Evolutionary conservation across 37 sponge, comb jelly and placozoan species (phyloP), one percentile per base, ranked within the genome.

Genomic region (Oscarella lobularis): DNA sequence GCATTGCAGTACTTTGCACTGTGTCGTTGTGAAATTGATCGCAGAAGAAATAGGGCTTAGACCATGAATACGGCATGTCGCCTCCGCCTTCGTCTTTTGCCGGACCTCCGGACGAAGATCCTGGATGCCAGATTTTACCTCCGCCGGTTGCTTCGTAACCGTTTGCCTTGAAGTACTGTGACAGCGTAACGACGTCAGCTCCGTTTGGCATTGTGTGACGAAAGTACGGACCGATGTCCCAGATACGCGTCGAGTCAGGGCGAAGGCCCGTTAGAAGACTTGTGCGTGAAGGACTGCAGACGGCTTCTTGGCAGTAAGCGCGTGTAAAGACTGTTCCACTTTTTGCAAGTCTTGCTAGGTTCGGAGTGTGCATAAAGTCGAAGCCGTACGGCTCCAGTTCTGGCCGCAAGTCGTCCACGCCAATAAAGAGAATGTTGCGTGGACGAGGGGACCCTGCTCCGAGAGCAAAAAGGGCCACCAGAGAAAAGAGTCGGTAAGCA

Each of bases 291-390:
- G 60, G 60, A 20, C 60, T 48, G 20, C 60, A 48, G 60, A 48
- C 60, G 60, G 60, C 60, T 48, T 27, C 9, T 20, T 48, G 60
- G 60, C 60, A 48, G 20, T 48, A 48, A 9, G 60, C 60, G 20
- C 20, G 9, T 9, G 9, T 48, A 20, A 48, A 48, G 9, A 27
- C 14, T 27, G 60, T 48, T 27, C 60, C 60, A 48, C 60, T 9
- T 20, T 48, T 20, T 48, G 60, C 60, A 48, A 48, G 60, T 48
- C 60, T 48, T 48, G 60, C 20, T 27, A 48, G 14, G 60, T 20
- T 48, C 60, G 60, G 60, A 48, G 60, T 48, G 60, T 48, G 60
- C 60, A 48, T 48, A 20, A 48, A 48, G 60, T 48, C 60, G 60
- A 48, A 48, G 9, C 60, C 60, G 20, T 48, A 48, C 14, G 14